Base-by-base conservation (phyloP, 2,888 invertebrate species). In the Hirtodrosophila alboralis region DNA sequence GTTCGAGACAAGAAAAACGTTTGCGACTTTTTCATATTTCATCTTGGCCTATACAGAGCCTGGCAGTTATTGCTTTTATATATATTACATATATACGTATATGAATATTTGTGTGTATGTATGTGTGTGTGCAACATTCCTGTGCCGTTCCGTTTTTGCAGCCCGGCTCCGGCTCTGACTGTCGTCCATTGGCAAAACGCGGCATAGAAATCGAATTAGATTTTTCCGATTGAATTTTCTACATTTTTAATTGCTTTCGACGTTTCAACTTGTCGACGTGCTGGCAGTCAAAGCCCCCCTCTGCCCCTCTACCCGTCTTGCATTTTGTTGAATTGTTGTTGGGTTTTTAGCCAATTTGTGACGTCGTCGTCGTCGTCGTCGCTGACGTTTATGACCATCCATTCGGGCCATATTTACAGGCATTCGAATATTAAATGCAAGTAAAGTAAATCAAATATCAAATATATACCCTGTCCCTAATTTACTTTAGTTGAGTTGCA, bases 161-260 rank as follows among this genome's bases (percentile, higher is more conserved):
- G 65, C 28, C 40, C 59, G 18, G 45, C 34, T 58, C 45, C 66
- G 62, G 67, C n/a, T n/a, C n/a, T n/a, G n/a, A n/a, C n/a, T n/a
- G n/a, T n/a, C 62, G 77, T 58, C 56, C 76, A 79, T 79, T 75
- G 75, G 78, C 72, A 69, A 81, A 70, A 74, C 79, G 75, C 78
- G 76, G 78, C 79, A 79, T 77, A 79, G 79, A 86, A 88, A 88
- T 88, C 85, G 88, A 88, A 88, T 88, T 88, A 88, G 88, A 88
- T 88, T 86, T 88, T 88, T 87, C 88, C 89, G 87, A 88, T 88
- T 88, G 87, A 88, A 88, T 89, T 88, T 89, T 88, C 88, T 88
- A 86, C 86, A 89, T 88, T 89, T 88, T 88, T 88, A 88, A 88
- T 88, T 88, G 89, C 87, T 88, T 88, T 88, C 85, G 80, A 81